Percentiles rank a stretch among this genome's conserved stretches.
These are phyloP conservation scores for Hippocampus zosterae DNA, from an alignment of 2,113 vertebrate species.

Conservation along the genomic window DNA sequence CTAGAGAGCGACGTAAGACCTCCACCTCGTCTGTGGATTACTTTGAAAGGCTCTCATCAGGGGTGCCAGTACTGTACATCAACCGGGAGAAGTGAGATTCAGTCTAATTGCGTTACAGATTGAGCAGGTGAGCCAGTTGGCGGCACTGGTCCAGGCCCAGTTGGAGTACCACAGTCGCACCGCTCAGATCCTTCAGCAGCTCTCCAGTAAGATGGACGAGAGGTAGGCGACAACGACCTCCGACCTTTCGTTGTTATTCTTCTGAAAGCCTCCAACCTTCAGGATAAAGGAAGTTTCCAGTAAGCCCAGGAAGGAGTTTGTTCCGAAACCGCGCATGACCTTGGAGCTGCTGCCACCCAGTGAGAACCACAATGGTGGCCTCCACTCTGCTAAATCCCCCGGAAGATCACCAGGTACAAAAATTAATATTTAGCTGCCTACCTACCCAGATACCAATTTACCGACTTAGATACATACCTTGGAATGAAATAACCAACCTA, in stretches of 20 bases:
- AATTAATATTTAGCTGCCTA: not conserved
- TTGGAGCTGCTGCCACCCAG: slow-evolving; percentile 81
- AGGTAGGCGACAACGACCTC: slow-evolving; percentile 65
- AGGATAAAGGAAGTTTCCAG: slow-evolving; percentile 90
- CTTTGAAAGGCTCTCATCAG: not conserved
- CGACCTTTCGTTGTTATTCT: not conserved
- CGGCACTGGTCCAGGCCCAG: slow-evolving; percentile 90
- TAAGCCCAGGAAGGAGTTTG: slow-evolving; percentile 86
- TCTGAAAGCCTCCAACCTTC: not conserved
- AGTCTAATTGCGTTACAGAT: slow-evolving; percentile 73
- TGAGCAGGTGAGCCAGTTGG: slow-evolving; percentile 94
- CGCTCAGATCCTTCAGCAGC: slow-evolving; percentile 85
- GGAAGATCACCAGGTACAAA: slow-evolving; percentile 68
- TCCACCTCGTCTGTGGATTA: not conserved
- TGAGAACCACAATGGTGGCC: slow-evolving; percentile 88
- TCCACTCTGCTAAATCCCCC: slow-evolving; percentile 85
- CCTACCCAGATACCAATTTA: not conserved
- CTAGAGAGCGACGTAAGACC: slow-evolving; percentile 91
- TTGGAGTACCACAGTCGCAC: slow-evolving; percentile 92
- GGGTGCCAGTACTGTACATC: not conserved
- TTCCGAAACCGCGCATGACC: slow-evolving; percentile 88
- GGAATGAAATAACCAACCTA: too few relatives aligned
- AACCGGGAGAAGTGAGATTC: too few relatives aligned
- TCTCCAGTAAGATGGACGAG: slow-evolving; percentile 86
- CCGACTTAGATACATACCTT: too few relatives aligned